A percentile compares a stretch with the other conserved stretches of the same genome.
These are phyloP conservation scores for Perithous albicinctus DNA, from an alignment of 2,888 invertebrate species.

Conservation along the genomic window DNA sequence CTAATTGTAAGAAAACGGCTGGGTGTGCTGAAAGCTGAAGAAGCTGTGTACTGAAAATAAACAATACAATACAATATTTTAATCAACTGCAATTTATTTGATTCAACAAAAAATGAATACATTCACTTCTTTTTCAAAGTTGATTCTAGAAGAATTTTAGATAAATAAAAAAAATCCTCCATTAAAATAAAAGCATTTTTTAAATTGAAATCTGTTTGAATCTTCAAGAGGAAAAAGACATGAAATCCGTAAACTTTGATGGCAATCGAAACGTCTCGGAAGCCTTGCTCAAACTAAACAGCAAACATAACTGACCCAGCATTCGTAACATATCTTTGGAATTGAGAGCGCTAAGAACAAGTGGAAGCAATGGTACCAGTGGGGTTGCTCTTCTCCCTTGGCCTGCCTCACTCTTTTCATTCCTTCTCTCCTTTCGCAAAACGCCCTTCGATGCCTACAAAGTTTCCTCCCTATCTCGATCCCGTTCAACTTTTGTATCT, in stretches of 20 bases:
- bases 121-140: too few species aligned
- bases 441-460: constrained; percentile 2
- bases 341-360: constrained; percentile 1
- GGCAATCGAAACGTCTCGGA: constrained; percentile 71
- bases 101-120: too few species aligned
- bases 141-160: too few species aligned
- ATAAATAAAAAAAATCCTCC: too few species aligned
- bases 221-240: neutral
- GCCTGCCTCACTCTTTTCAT: constrained; percentile 69
- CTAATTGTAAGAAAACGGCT: too few species aligned
- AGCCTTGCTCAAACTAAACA: constrained; percentile 71
- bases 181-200: too few species aligned
- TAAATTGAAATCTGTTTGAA: neutral
- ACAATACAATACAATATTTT: too few species aligned
- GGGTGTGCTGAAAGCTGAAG: too few species aligned
- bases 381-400: constrained; percentile 72
- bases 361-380: constrained; percentile 37
- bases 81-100: too few species aligned
- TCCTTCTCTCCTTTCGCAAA: constrained; percentile 24
- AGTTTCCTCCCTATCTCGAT: neutral
- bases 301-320: constrained; percentile 75
- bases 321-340: constrained; percentile 57
- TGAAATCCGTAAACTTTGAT: neutral
- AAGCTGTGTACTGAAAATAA: too few species aligned
- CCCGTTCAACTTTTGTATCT: constrained; percentile 21